Base-by-base conservation (phyloP, 2,888 invertebrate species). In the Cephalotes varians region DNA sequence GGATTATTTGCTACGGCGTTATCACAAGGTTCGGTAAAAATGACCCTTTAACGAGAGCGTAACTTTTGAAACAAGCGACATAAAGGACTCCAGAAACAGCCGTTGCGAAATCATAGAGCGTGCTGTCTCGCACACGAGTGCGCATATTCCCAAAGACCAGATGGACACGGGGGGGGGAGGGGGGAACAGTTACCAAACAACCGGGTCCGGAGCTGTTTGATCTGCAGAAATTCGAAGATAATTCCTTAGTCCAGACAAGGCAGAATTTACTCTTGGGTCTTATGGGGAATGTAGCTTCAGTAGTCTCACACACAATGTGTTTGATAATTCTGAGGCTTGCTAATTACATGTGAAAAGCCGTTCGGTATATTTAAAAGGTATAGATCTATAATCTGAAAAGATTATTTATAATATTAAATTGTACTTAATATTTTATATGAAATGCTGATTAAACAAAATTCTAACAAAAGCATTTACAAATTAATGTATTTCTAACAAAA, bases 171-270 rank as follows among this genome's bases (percentile, higher is more conserved):
- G 34, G 76, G 60, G 60, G 40, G n/a, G n/a, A n/a, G n/a, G n/a
- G n/a, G n/a, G n/a, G n/a, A n/a, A n/a, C 18, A 72, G 44, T 72
- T 44, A 56, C 56, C 34, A 71, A 72, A 79, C 56, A 72, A 69
- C 71, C 31, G 54, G 54, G 56, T 31, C 31, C 54, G 72, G n/a
- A n/a, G 28, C 18, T 56, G 77, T 79, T 71, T 79, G 77, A 79
- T 79, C 44, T 71, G 56, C 72, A 72, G 77, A 79, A 79, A 71
- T 79, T 79, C 56, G 25, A 79, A 56, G 72, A 79, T 72, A 79
- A 79, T 34, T 56, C 54, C 28, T 0, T 15, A 25, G n/a, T 76
- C 28, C 44, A 12, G n/a, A 44, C 72, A 15, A 44, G 21, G 28
- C 54, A 21, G 1, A 71, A 34, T 72, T 54, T 56, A 56, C 7